These are phyloP conservation scores for Agrotis exclamationis DNA, from an alignment of 2,888 invertebrate species.

Conservation along the genomic window DNA sequence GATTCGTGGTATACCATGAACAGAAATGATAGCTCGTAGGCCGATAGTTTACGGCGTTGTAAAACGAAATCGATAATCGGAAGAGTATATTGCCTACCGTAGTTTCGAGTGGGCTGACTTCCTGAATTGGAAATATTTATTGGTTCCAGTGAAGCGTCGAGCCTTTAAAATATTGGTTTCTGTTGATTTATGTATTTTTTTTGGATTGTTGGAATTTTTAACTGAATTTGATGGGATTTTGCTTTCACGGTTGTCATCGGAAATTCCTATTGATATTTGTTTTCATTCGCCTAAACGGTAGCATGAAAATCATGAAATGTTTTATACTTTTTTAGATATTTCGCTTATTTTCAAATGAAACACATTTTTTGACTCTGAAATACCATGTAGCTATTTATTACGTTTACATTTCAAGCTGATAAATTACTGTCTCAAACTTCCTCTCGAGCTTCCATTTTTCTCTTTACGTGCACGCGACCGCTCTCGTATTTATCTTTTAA, in stretches of 20 bases:
- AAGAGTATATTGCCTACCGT: slow-evolving; percentile 71
- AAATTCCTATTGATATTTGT: not conserved
- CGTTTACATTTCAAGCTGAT: slow-evolving; percentile 2
- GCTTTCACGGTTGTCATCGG: not conserved
- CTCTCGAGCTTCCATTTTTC: slow-evolving; percentile 15
- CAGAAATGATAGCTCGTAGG: slow-evolving; percentile 60
- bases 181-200: slow-evolving; percentile 12
- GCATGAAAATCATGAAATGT: not conserved
- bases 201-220: not conserved
- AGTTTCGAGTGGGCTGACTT: slow-evolving; percentile 51
- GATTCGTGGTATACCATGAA: slow-evolving; percentile 4
- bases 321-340: not conserved
- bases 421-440: slow-evolving; percentile 5
- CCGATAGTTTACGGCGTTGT: slow-evolving; percentile 74
- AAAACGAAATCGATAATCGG: slow-evolving; percentile 74
- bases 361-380: not conserved
- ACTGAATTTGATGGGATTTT: slow-evolving; percentile 11
- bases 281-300: not conserved
- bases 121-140: slow-evolving; percentile 65
- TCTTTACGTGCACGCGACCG: slow-evolving; percentile 4
- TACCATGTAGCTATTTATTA: not conserved
- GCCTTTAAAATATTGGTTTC: slow-evolving; percentile 49
- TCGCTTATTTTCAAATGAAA: not conserved
- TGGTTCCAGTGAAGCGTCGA: slow-evolving; percentile 27
- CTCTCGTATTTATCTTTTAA: slow-evolving; percentile 41